phyloP scores from a whole-genome alignment of 2,888 invertebrate genomes.

The Helleia helle region DNA sequence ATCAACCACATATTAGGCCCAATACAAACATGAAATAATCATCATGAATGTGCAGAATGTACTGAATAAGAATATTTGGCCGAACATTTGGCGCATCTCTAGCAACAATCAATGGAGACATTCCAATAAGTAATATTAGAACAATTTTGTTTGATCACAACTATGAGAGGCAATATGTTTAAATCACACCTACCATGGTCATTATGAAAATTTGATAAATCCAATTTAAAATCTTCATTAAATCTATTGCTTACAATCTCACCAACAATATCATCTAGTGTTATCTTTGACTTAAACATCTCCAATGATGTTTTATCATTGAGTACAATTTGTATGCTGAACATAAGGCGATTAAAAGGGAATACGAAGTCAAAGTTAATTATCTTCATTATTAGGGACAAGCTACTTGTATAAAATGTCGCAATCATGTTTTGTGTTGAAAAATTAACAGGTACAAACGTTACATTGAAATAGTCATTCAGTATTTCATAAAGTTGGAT shows the following conservation, averaged over 20 bases:
- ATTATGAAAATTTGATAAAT: slow-evolving; percentile 49
- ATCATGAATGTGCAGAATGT: too few relatives aligned
- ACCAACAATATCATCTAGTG: slow-evolving; percentile 44
- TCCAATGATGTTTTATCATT: slow-evolving; percentile 48
- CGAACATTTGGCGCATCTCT: too few relatives aligned
- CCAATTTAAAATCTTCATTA: slow-evolving; percentile 39
- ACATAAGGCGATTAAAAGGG: slow-evolving; percentile 46
- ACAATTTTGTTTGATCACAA: too few relatives aligned
- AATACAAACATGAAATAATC: too few relatives aligned
- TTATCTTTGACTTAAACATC: slow-evolving; percentile 35
- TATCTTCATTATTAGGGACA: slow-evolving; percentile 41
- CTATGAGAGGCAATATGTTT: background rate
- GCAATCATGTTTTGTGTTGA: slow-evolving; percentile 32
- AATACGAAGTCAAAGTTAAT: slow-evolving; percentile 54
- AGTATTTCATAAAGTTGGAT: slow-evolving; percentile 40
- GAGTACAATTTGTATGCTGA: slow-evolving; percentile 46
- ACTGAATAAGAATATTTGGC: too few relatives aligned
- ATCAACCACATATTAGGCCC: too few relatives aligned
- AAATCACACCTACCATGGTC: slow-evolving; percentile 40
- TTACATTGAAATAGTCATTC: slow-evolving; percentile 33
- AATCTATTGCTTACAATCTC: slow-evolving; percentile 43
- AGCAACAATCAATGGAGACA: background rate
- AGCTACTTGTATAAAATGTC: slow-evolving; percentile 49
- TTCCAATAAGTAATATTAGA: background rate
- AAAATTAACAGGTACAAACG: slow-evolving; percentile 43